These are phyloP conservation scores for Tragopan temminckii DNA, from an alignment of 2,797 vertebrate species.

Conservation along the genomic window DNA sequence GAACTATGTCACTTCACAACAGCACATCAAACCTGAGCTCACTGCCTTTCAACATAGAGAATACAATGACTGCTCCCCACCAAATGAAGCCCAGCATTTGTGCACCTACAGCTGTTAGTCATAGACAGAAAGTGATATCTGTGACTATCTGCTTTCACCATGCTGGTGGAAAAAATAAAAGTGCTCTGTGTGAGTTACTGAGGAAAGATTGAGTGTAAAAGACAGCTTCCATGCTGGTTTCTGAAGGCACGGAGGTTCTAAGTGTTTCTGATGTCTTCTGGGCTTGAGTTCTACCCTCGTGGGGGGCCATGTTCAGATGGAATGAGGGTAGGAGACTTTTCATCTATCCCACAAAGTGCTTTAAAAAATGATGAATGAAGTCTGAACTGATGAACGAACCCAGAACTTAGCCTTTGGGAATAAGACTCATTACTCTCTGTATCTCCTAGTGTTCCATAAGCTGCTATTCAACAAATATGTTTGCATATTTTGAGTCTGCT, in stretches of 20 bases:
- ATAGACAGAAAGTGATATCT: constrained; percentile 1
- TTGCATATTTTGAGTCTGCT: background rate
- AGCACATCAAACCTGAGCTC: constrained; percentile 34
- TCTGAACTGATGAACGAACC: background rate
- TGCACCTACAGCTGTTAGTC: background rate
- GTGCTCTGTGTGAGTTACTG: constrained; percentile 42
- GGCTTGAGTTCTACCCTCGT: background rate
- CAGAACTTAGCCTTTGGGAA: background rate
- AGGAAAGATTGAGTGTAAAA: background rate
- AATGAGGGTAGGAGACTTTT: background rate
- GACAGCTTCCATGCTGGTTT: background rate
- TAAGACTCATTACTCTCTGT: background rate
- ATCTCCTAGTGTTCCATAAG: background rate
- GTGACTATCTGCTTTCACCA: constrained; percentile 6
- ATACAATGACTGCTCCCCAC: background rate
- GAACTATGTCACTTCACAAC: constrained; percentile 35
- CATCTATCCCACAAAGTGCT: background rate
- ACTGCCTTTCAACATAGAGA: constrained; percentile 10
- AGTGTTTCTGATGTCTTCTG: constrained; percentile 51
- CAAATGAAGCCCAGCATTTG: constrained; percentile 19
- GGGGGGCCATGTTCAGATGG: background rate
- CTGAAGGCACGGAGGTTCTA: constrained; percentile 33
- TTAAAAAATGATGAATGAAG: background rate
- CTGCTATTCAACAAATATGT: background rate
- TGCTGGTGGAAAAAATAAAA: constrained; percentile 18